These are phyloP conservation scores for Spermophilus dauricus DNA, from an alignment of 2,113 vertebrate species.

Conservation along the genomic window DNA sequence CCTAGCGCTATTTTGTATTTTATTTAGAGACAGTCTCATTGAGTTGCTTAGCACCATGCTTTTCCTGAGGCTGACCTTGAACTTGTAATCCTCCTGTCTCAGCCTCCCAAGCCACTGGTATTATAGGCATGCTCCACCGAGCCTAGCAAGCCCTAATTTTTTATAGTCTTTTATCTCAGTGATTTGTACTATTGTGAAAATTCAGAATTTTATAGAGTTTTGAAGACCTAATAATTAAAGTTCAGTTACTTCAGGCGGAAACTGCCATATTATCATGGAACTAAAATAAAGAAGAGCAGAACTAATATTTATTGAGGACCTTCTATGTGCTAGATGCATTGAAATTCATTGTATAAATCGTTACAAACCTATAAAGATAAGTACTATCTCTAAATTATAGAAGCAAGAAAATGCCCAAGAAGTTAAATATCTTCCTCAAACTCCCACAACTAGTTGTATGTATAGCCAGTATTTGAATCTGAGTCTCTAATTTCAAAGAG, in stretches of 20 bases:
- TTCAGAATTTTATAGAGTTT: not conserved
- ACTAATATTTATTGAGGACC: conserved; percentile 52
- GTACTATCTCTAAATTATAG: conserved; percentile 16
- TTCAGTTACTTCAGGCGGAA: conserved; percentile 44
- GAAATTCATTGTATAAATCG: conserved; percentile 49
- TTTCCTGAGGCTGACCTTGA: too few relatives aligned
- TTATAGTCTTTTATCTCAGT: conserved; percentile 42
- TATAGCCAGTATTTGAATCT: conserved; percentile 23
- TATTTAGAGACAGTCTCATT: too few relatives aligned
- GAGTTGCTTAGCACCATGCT: too few relatives aligned
- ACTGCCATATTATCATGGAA: not conserved
- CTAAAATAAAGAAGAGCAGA: conserved; percentile 79
- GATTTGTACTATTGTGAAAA: conserved; percentile 58
- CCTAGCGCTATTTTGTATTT: too few relatives aligned
- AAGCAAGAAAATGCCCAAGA: not conserved
- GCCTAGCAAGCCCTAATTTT: not conserved
- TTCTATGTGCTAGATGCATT: conserved; percentile 9
- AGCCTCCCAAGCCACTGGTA: too few relatives aligned
- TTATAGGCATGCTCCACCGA: too few relatives aligned
- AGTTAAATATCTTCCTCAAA: conserved; percentile 59
- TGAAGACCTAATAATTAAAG: conserved; percentile 29
- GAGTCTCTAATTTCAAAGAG: conserved; percentile 54
- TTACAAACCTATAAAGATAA: conserved; percentile 38
- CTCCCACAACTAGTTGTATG: conserved; percentile 39
- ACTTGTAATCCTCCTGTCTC: too few relatives aligned